Conservation (phyloP, 2,113 vertebrate species). For the Ginglymostoma cirratum region DNA sequence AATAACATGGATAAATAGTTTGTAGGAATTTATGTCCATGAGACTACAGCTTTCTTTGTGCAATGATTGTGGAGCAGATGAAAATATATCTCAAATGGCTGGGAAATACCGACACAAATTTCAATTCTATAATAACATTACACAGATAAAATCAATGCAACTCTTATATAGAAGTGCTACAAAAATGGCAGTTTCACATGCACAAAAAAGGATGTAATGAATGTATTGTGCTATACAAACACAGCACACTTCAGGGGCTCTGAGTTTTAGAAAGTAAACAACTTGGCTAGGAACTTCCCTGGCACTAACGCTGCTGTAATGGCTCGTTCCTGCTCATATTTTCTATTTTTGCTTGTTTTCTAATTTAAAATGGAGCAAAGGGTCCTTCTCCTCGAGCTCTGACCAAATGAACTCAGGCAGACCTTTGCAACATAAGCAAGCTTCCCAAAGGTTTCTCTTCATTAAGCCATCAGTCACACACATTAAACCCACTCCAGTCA, state of each 20-base stretch:
- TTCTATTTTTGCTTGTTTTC: too few species aligned
- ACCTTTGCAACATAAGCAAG: background rate
- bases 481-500: background rate
- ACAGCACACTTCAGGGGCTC: background rate
- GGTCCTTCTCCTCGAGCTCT: background rate
- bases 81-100: background rate
- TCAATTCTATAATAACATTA: background rate
- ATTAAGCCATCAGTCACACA: background rate
- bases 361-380: background rate
- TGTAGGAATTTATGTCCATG: background rate
- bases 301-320: too few species aligned
- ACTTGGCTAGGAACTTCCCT: background rate
- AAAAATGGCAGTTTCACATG: background rate
- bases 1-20: background rate
- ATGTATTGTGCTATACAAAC: background rate
- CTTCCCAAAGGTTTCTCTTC: background rate
- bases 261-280: background rate
- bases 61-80: background rate
- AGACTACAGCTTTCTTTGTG: background rate
- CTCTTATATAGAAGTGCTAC: background rate
- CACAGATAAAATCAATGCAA: background rate
- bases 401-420: background rate
- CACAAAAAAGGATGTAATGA: background rate
- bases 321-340: too few species aligned
- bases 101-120: background rate